Conservation (phyloP, 2,113 vertebrate genomes). For the Tiliqua scincoides region DNA sequence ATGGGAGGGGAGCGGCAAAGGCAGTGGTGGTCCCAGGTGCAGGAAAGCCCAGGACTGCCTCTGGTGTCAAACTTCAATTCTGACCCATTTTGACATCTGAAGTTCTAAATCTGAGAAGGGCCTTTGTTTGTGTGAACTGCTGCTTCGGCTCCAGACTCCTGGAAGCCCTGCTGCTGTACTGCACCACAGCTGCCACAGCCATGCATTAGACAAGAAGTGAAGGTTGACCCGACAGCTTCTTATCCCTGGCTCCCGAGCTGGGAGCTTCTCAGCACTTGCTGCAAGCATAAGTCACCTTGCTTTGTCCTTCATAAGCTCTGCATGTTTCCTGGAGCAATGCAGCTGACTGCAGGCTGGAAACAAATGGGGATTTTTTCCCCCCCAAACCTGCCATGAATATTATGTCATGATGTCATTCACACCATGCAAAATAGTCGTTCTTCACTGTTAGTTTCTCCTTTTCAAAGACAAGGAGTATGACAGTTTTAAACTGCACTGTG, state of each 20-base stretch:
- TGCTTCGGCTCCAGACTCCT: neutral
- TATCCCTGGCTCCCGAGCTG: neutral
- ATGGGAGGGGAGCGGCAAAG: too few relatives aligned
- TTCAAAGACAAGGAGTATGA: neutral
- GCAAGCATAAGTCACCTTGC: neutral
- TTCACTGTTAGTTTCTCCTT: neutral
- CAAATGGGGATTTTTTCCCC: neutral
- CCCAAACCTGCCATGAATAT: neutral
- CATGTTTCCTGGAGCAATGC: neutral
- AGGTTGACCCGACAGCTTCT: neutral
- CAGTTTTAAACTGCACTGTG: neutral
- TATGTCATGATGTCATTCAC: neutral
- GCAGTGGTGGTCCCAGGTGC: too few relatives aligned
- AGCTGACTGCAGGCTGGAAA: neutral
- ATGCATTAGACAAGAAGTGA: neutral
- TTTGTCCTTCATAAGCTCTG: slow-evolving; percentile 10
- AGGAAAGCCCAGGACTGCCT: too few relatives aligned
- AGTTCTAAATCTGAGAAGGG: neutral
- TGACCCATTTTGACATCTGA: too few relatives aligned
- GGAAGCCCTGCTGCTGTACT: neutral
- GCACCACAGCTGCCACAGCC: neutral
- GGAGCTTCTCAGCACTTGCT: neutral
- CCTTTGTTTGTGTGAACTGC: neutral
- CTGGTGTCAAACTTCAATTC: too few relatives aligned
- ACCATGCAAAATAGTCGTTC: neutral